phyloP scores from a whole-genome alignment of 1,140 invertebrate species.

The Penaeus chinensis region DNA sequence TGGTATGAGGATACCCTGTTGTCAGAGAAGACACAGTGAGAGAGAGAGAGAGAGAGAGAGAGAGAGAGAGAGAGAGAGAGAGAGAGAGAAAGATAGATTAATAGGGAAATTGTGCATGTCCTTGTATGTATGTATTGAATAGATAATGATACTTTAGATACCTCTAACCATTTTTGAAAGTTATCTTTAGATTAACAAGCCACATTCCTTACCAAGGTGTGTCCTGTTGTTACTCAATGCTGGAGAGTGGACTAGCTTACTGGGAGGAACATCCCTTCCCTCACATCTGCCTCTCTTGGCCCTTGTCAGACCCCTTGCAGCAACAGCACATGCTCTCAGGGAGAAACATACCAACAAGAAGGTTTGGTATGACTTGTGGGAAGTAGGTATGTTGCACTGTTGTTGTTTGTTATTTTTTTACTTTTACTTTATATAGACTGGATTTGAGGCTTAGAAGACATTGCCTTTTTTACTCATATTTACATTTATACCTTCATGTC shows the following conservation, averaged over 20 bases:
- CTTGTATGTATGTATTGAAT: no score
- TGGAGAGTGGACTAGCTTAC: slow-evolving; percentile 55
- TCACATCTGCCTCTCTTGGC: slow-evolving; percentile 45
- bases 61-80: no score
- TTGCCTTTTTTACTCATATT: background rate
- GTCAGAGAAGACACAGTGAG: no score
- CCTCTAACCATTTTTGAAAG: background rate
- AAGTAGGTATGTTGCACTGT: slow-evolving; percentile 40
- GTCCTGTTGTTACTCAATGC: slow-evolving; percentile 60
- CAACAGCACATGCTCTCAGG: slow-evolving; percentile 48
- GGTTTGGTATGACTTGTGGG: slow-evolving; percentile 55
- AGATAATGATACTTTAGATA: background rate
- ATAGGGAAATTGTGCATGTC: no score
- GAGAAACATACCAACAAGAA: slow-evolving; percentile 51
- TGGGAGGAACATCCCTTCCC: slow-evolving; percentile 49
- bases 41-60: no score
- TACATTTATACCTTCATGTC: background rate
- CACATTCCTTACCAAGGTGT: slow-evolving; percentile 35
- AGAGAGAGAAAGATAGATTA: no score
- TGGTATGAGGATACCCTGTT: slow-evolving; percentile 28
- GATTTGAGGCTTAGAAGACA: no score
- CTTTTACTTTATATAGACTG: background rate
- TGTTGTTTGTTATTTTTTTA: background rate
- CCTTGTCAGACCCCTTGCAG: slow-evolving; percentile 56
- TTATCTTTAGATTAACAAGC: background rate